Evolutionary conservation across 1,140 invertebrate species (phyloP).

Genomic region (Physella acuta): DNA sequence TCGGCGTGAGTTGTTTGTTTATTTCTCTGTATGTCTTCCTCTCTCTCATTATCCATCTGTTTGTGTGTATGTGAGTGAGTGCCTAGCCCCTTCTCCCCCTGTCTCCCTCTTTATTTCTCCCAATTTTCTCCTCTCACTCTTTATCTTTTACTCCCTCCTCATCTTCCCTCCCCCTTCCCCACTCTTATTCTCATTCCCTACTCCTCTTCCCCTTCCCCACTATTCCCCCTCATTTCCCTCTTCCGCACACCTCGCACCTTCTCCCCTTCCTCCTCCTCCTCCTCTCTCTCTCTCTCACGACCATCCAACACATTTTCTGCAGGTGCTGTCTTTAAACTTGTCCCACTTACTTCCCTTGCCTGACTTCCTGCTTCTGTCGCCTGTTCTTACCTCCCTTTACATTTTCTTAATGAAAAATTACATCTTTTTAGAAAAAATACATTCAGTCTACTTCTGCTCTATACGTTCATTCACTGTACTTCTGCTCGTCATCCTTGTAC

Average conservation of each 20-base stretch:
- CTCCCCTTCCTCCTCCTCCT: neutral
- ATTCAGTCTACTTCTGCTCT: no score
- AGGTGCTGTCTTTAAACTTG: neutral
- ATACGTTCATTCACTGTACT: no score
- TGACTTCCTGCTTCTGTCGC: no score
- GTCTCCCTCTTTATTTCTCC: neutral
- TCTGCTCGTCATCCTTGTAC: no score
- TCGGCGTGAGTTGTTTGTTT: neutral
- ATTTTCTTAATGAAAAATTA: no score
- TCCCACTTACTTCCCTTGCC: no score
- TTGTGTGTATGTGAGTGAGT: no score
- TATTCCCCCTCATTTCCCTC: neutral
- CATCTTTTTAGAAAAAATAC: no score
- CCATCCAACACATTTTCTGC: neutral
- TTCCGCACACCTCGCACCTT: neutral
- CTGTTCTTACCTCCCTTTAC: no score
- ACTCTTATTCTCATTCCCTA: neutral
- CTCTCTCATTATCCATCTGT: neutral
- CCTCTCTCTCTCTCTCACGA: neutral
- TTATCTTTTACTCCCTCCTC: neutral
- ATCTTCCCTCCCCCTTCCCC: neutral
- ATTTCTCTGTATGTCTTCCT: neutral
- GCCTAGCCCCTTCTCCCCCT: neutral
- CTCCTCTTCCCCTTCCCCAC: neutral
- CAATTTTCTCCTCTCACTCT: neutral